Base-by-base conservation (phyloP, 2,797 vertebrate genomes). In the Paguma larvata region DNA sequence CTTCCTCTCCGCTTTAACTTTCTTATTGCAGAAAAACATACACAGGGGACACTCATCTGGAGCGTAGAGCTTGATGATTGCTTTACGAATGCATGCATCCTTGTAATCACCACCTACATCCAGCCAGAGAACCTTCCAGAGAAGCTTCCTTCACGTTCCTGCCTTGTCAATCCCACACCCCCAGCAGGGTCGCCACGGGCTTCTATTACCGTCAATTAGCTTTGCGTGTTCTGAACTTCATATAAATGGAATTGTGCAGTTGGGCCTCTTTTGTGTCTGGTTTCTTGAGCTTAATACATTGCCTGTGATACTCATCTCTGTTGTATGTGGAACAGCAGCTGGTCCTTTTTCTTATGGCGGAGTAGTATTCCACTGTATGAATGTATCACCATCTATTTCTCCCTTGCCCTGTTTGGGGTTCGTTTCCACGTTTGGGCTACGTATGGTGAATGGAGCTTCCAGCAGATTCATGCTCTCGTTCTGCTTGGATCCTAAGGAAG, bases 71-170 rank as follows among this genome's bases (percentile, higher is more conserved):
- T 65, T 48, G 86, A 59, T 46, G 86, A 23, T 68, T 94, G 96
- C 79, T 80, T 84, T 72, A 68, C 67, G 27, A 8, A 53, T 7
- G 63, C 38, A 6, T 51, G 62, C 48, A 32, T 48, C 67, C 67
- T 78, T 82, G 62, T 67, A 82, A 88, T 86, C 86, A 75, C 62
- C 75, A 73, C 87, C 84, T 48, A 77, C 84, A n/a, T 46, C 62
- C 63, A 95, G 85, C 85, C 85, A 84, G 67, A 72, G 94, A 88
- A 46, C 27, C 77, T 56, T 86, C 72, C 90, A 83, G 67, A 65
- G 79, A 32, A 32, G 63, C 44, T 34, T 63, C 80, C 67, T 75
- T 25, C 48, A 25, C 7, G 44, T n/a, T 44, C 34, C 51, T 6
- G 25, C 44, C 92, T 78, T 3, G 65, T 59, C 84, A 32, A 63